A percentile compares a stretch with the other conserved stretches of the same genome.
Evolutionary conservation across 2,888 invertebrate genomes (phyloP).

Genomic region (Heliconius hortense): DNA sequence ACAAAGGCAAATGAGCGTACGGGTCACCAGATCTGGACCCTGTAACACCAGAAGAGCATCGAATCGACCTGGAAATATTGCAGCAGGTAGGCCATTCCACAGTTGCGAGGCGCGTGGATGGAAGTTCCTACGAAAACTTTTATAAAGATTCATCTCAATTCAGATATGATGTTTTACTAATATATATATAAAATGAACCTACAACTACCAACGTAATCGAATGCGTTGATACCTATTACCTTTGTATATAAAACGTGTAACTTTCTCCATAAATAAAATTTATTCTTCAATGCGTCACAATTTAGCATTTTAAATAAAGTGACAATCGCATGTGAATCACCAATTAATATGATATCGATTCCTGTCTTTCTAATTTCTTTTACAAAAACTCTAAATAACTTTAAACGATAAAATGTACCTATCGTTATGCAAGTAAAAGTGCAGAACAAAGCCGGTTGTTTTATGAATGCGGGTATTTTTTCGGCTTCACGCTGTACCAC

Average conservation of each 20-base stretch:
- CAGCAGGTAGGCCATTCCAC: too few relatives aligned
- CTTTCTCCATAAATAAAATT: slow-evolving; percentile 7
- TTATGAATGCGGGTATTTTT: too few relatives aligned
- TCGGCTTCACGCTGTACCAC: too few relatives aligned
- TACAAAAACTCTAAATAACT: background rate
- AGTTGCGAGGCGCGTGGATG: too few relatives aligned
- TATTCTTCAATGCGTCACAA: background rate
- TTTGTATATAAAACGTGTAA: background rate
- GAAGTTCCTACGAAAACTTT: too few relatives aligned
- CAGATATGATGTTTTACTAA: background rate
- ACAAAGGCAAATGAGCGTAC: too few relatives aligned
- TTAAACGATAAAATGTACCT: background rate
- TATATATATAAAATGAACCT: background rate
- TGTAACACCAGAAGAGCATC: too few relatives aligned
- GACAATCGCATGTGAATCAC: slow-evolving; percentile 8
- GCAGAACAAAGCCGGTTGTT: background rate
- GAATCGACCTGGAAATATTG: too few relatives aligned
- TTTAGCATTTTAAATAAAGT: slow-evolving; percentile 11
- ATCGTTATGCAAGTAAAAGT: background rate
- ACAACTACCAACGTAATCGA: background rate
- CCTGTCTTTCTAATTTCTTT: slow-evolving; percentile 15
- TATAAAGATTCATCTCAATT: too few relatives aligned
- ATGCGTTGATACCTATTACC: background rate
- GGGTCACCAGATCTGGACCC: too few relatives aligned
- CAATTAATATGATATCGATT: slow-evolving; percentile 2